A percentile compares a stretch with the other conserved stretches of the same genome.
Conservation (phyloP, 2,888 invertebrate species). For the Cryptus viduatorius region DNA sequence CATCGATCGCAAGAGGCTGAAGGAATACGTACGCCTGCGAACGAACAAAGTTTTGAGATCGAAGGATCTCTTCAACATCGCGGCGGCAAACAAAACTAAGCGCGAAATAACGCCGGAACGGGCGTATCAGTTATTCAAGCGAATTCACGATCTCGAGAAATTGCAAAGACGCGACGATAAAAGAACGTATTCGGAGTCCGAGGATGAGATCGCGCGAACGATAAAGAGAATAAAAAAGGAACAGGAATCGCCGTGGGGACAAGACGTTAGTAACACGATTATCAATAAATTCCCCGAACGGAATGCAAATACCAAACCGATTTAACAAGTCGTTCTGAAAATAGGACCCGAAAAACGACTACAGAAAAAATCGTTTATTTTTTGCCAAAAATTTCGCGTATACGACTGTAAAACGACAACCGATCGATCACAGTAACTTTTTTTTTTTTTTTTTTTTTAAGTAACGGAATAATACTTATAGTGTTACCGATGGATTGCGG, state of each 20-base stretch:
- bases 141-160: slow-evolving; percentile 82
- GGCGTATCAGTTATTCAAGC: slow-evolving; percentile 80
- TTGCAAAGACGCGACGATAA: slow-evolving; percentile 75
- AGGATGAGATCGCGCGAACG: slow-evolving; percentile 80
- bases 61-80: slow-evolving; percentile 83
- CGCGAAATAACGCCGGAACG: slow-evolving; percentile 81
- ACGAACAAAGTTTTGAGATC: slow-evolving; percentile 82
- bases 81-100: slow-evolving; percentile 82
- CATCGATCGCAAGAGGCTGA: slow-evolving; percentile 82
- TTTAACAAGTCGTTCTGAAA: no score
- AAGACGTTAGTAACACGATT: slow-evolving; percentile 75
- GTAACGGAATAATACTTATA: no score
- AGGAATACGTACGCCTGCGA: slow-evolving; percentile 81
- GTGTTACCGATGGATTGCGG: no score
- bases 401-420: no score
- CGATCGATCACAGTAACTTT: no score
- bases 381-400: no score
- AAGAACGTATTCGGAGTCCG: slow-evolving; percentile 79
- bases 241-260: slow-evolving; percentile 79
- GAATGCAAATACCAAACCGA: background rate
- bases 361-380: no score
- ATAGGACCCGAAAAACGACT: no score
- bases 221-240: slow-evolving; percentile 81
- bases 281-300: background rate
- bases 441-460: no score